Evolutionary conservation across 2,113 vertebrate genomes (phyloP), one percentile per base, ranked within the genome.

Genomic region (Protobothrops mucrosquamatus): DNA sequence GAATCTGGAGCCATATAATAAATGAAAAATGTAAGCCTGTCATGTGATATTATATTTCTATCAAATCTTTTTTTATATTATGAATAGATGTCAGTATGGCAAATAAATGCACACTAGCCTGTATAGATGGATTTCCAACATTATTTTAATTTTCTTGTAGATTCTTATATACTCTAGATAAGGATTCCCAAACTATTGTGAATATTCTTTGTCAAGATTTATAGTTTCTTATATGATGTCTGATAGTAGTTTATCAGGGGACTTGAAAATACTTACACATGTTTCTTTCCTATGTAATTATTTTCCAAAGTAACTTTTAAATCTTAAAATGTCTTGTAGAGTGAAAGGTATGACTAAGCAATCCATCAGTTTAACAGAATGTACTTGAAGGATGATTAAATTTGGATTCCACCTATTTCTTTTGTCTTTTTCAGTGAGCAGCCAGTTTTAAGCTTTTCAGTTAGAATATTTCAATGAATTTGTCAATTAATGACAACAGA

Each of bases 401-500:
- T 24, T 43, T 59, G 9, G 24, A 89, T 64, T 29, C 24, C 26
- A 64, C 34, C 57, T 46, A 89, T 96, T 94, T 86, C 0, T 92
- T 93, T 95, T 95, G 86, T 43, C 74, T 43, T 89, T 94, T 94
- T 56, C 91, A 93, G 87, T 94, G 92, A 69, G 96, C 94, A 96
- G 90, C 92, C 93, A 92, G 94, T 95, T 96, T 96, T 81, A 93
- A 8, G 97, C 96, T 92, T 94, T 94, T 95, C 97, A 94, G 95
- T 93, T 96, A 96, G 94, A 95, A 95, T 95, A 95, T 96, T 96
- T 94, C 94, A 95, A 95, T 94, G 91, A 95, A 74, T 97, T 96
- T 97, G 96, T 96, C 96, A 96, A 91, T 96, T 95, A 96, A 96
- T 91, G 94, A 55, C 92, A 97, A 97, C 97, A 98, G 97, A 98